phyloP scores from a whole-genome alignment of 53 echinoderm and acorn worm genomes.

The Henricia sp. region DNA sequence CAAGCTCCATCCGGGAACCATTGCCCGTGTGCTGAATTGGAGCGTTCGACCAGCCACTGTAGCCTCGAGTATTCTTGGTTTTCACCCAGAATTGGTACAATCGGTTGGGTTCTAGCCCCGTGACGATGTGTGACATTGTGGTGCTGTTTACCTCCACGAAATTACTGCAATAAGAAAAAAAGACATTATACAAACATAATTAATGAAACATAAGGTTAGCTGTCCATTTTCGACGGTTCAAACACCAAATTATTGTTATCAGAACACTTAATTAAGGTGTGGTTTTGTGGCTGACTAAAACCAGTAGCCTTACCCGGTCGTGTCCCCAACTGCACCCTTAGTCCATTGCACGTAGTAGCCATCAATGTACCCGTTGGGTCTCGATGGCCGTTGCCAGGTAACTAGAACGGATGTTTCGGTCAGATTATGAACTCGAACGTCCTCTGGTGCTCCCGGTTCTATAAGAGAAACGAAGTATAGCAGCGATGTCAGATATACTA shows the following conservation, averaged over 20 bases:
- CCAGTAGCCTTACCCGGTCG: slow-evolving; percentile 9
- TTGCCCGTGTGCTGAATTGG: slow-evolving; percentile 45
- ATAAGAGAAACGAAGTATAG: not conserved
- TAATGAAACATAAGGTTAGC: not conserved
- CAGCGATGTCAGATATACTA: too few relatives aligned
- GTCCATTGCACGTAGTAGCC: slow-evolving; percentile 44
- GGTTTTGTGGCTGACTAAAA: too few relatives aligned
- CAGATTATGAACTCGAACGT: slow-evolving; percentile 42
- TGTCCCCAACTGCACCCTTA: slow-evolving; percentile 15
- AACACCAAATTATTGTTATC: too few relatives aligned
- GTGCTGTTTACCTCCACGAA: slow-evolving; percentile 43
- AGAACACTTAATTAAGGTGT: too few relatives aligned
- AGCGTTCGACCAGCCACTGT: slow-evolving; percentile 57
- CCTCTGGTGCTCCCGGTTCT: slow-evolving; percentile 42
- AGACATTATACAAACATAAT: not conserved
- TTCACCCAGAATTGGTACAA: slow-evolving; percentile 59
- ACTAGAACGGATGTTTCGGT: slow-evolving; percentile 30
- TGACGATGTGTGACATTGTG: slow-evolving; percentile 42
- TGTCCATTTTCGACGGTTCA: too few relatives aligned
- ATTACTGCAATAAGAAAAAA: slow-evolving; percentile 1
- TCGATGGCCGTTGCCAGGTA: slow-evolving; percentile 30
- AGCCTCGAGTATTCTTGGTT: slow-evolving; percentile 24
- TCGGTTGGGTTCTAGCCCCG: slow-evolving; percentile 25
- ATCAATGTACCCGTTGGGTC: slow-evolving; percentile 43
- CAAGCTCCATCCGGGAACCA: slow-evolving; percentile 48